A percentile compares a stretch with the other conserved stretches of the same genome.
Evolutionary conservation across 35 echinoderm and acorn worm species (phyloP).

Genomic region (Lytechinus pictus): DNA sequence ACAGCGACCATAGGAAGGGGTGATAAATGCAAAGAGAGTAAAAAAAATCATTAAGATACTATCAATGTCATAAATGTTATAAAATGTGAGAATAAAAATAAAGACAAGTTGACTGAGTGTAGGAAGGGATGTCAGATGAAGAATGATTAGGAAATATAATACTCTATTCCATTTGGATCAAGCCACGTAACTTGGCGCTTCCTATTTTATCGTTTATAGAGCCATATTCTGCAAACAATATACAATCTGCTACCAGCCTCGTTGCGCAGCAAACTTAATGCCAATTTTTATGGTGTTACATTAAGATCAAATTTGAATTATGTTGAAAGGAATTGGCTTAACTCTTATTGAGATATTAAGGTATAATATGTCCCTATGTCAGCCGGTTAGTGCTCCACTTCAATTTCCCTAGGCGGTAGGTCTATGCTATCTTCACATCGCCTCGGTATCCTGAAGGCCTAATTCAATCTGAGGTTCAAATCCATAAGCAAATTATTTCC

Average conservation of each 20-base stretch:
- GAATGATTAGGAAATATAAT: too few relatives aligned
- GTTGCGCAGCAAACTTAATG: background rate
- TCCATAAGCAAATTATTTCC: background rate
- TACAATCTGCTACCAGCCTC: background rate
- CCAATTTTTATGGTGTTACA: background rate
- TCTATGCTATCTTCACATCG: background rate
- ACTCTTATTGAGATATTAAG: background rate
- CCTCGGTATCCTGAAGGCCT: background rate
- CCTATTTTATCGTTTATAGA: background rate
- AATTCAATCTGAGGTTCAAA: background rate
- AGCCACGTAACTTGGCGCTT: too few relatives aligned
- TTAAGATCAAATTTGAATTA: background rate
- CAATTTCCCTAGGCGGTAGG: background rate
- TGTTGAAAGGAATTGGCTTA: background rate
- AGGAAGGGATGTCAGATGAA: too few relatives aligned
- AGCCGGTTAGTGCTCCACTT: background rate
- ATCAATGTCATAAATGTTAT: background rate
- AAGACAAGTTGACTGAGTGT: background rate
- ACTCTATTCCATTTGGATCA: background rate
- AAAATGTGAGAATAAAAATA: background rate
- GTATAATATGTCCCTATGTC: background rate
- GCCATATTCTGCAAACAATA: background rate
- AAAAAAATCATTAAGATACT: too few relatives aligned
- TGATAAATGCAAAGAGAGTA: background rate
- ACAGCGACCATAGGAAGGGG: background rate